These are phyloP conservation scores for Andrena marginata DNA, from an alignment of 2,888 invertebrate species.

Conservation along the genomic window DNA sequence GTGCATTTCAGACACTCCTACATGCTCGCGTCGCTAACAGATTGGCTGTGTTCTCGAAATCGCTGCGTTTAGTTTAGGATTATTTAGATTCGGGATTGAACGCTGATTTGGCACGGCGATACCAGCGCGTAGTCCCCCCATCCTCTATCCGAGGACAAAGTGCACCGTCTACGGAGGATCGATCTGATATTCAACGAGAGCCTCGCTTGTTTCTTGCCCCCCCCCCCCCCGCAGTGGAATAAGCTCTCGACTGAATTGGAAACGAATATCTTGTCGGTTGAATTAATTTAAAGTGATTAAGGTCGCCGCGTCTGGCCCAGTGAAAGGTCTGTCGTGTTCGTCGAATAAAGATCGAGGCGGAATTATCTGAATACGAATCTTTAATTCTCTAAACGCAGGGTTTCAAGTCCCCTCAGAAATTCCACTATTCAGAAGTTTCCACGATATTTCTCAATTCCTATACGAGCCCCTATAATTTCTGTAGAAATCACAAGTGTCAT, in stretches of 20 bases:
- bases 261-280: neutral
- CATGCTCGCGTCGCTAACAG: slow-evolving; percentile 39
- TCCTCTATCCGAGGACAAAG: neutral
- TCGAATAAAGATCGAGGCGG: neutral
- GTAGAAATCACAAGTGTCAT: no score
- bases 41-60: slow-evolving; percentile 47
- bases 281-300: neutral
- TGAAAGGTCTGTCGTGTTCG: neutral
- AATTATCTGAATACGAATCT: neutral
- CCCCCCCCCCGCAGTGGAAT: neutral
- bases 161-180: neutral
- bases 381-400: no score
- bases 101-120: slow-evolving; percentile 22
- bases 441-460: no score
- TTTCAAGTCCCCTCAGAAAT: no score
- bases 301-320: neutral
- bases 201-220: slow-evolving; percentile 1
- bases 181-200: slow-evolving; percentile 6
- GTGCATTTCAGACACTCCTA: slow-evolving; percentile 47
- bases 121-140: neutral
- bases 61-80: slow-evolving; percentile 40
- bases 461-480: no score
- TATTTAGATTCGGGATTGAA: slow-evolving; percentile 45
- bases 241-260: slow-evolving; percentile 2
- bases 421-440: no score